phyloP scores from a whole-genome alignment of 2,797 vertebrate species.

The Rhabdomys pumilio region DNA sequence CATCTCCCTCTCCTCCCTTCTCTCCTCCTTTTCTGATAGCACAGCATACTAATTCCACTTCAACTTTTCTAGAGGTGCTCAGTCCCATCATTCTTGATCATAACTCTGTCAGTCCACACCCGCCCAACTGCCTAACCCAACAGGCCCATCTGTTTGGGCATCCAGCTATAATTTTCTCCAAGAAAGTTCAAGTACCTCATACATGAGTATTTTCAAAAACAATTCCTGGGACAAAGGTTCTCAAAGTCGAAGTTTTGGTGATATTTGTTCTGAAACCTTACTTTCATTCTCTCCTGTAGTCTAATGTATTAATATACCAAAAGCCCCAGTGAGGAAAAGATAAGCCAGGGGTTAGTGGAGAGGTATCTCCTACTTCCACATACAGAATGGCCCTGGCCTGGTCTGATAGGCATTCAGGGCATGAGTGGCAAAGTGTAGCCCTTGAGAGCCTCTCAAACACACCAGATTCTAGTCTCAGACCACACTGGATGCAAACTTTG shows the following conservation, averaged over 20 bases:
- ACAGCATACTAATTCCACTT: neutral
- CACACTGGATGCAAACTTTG: neutral
- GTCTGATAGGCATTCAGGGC: accelerated
- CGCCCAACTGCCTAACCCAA: neutral
- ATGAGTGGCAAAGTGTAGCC: neutral
- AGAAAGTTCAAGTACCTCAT: slow-evolving; percentile 1
- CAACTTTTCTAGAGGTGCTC: neutral
- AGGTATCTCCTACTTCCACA: accelerated
- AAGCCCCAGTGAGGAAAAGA: neutral
- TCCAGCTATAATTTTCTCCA: neutral
- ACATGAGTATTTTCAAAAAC: neutral
- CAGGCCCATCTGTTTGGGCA: neutral
- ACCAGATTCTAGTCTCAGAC: no score
- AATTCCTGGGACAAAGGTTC: neutral
- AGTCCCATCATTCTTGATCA: neutral
- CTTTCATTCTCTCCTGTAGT: neutral
- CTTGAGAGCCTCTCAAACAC: neutral
- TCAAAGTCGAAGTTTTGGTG: neutral
- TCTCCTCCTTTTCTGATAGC: neutral
- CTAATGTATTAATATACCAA: no score
- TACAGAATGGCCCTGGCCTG: no score
- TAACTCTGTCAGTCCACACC: neutral
- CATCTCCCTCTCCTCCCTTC: neutral
- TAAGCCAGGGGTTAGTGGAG: neutral
- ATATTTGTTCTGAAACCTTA: slow-evolving; percentile 34